Percentiles rank a stretch among this genome's conserved stretches.
phyloP scores from a whole-genome alignment of 2,888 invertebrate genomes.

The Eugnorisma glareosa region DNA sequence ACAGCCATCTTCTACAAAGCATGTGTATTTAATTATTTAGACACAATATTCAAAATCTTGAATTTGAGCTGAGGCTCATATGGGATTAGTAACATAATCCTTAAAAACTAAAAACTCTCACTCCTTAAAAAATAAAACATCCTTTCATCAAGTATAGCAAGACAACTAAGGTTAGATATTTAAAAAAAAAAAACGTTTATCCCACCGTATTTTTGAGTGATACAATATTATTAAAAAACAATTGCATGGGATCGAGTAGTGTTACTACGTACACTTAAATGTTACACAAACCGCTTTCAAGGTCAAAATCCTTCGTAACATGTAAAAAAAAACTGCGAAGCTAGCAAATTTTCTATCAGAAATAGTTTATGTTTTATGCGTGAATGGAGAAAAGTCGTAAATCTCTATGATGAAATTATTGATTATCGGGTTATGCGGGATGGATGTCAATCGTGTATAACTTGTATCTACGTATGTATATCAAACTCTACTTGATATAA shows the following conservation, averaged over 20 bases:
- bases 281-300: neutral
- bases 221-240: no score
- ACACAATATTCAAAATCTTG: no score
- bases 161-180: no score
- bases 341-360: conserved; percentile 14
- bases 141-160: neutral
- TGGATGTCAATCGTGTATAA: neutral
- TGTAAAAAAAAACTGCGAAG: neutral
- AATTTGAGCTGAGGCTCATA: no score
- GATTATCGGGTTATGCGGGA: conserved; percentile 15
- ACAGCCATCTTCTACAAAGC: neutral
- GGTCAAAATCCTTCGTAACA: conserved; percentile 3
- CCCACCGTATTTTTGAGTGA: no score
- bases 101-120: no score
- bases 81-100: no score
- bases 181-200: no score
- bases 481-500: neutral
- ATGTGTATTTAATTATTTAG: neutral
- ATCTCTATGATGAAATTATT: conserved; percentile 29
- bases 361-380: conserved; percentile 15
- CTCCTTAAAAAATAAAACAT: no score
- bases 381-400: conserved; percentile 27
- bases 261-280: no score
- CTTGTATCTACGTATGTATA: neutral
- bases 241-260: no score